Evolutionary conservation across 1,140 invertebrate species (phyloP).

Genomic region (Drosophila sechellia): DNA sequence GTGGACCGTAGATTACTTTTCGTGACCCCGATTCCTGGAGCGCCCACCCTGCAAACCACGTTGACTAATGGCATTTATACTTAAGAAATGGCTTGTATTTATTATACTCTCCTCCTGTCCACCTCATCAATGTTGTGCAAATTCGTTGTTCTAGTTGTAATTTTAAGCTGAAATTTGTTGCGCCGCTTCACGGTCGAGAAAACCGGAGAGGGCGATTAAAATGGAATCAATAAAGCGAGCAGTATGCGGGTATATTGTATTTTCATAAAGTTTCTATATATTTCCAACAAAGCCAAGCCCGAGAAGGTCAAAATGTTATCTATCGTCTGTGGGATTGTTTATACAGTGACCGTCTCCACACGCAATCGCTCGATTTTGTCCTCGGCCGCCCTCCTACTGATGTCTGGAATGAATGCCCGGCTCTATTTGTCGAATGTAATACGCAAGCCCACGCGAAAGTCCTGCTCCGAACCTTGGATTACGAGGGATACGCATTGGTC

Average conservation of each 20-base stretch:
- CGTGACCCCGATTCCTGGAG: neutral
- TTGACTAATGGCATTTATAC: conserved; percentile 72
- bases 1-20: neutral
- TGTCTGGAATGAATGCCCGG: conserved; percentile 21
- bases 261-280: conserved; percentile 24
- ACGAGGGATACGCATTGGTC: conserved; percentile 61
- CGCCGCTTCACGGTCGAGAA: conserved; percentile 33
- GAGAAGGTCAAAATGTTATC: conserved; percentile 76
- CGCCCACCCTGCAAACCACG: conserved; percentile 15
- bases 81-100: conserved; percentile 56
- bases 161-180: conserved; percentile 65
- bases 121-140: conserved; percentile 31
- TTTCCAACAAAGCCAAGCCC: conserved; percentile 4
- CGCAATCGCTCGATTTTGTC: conserved; percentile 52
- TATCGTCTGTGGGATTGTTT: conserved; percentile 40
- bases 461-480: conserved; percentile 67
- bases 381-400: neutral
- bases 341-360: conserved; percentile 14
- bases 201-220: conserved; percentile 15
- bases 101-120: conserved; percentile 15
- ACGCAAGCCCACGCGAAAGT: conserved; percentile 76
- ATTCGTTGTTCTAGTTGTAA: conserved; percentile 63
- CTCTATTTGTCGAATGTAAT: conserved; percentile 57
- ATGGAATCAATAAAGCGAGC: conserved; percentile 63
- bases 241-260: conserved; percentile 46